phyloP scores from a whole-genome alignment of 1,140 invertebrate genomes.

The Pseudomyrmex concolor region DNA sequence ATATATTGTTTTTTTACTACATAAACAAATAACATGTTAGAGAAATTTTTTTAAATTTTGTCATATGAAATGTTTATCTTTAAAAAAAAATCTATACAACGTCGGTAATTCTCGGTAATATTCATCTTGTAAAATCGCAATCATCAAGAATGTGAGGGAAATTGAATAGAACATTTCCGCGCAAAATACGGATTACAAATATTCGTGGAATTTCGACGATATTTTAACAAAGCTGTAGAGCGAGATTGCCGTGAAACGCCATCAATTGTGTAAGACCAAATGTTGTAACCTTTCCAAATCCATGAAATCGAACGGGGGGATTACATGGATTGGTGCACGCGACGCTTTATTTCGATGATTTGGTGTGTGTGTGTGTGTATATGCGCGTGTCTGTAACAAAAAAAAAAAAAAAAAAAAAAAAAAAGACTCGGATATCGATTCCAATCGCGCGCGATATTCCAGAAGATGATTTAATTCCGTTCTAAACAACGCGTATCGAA shows the following conservation, averaged over 20 bases:
- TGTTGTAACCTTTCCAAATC: slow-evolving; percentile 55
- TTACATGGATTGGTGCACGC: slow-evolving; percentile 46
- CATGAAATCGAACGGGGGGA: slow-evolving; percentile 47
- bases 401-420: not conserved
- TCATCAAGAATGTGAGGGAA: not conserved
- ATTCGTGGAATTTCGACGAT: slow-evolving; percentile 10
- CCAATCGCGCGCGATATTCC: slow-evolving; percentile 42
- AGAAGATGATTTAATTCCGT: slow-evolving; percentile 56
- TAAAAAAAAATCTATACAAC: not conserved
- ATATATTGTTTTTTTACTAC: no score
- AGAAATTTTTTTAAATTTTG: no score
- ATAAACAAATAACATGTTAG: no score
- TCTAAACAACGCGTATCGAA: slow-evolving; percentile 51
- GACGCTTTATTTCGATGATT: slow-evolving; percentile 42
- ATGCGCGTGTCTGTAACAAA: not conserved
- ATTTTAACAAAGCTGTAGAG: not conserved
- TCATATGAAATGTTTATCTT: not conserved
- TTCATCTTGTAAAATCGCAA: not conserved
- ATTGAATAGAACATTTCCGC: not conserved
- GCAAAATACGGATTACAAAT: slow-evolving; percentile 21
- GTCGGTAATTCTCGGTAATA: not conserved
- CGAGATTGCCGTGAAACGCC: slow-evolving; percentile 1
- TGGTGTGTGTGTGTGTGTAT: not conserved
- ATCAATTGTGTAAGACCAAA: slow-evolving; percentile 47
- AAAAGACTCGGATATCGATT: slow-evolving; percentile 38